Evolutionary conservation across 92 coral and sea anemone species (phyloP).

Genomic region (Epizoanthus scotinus): DNA sequence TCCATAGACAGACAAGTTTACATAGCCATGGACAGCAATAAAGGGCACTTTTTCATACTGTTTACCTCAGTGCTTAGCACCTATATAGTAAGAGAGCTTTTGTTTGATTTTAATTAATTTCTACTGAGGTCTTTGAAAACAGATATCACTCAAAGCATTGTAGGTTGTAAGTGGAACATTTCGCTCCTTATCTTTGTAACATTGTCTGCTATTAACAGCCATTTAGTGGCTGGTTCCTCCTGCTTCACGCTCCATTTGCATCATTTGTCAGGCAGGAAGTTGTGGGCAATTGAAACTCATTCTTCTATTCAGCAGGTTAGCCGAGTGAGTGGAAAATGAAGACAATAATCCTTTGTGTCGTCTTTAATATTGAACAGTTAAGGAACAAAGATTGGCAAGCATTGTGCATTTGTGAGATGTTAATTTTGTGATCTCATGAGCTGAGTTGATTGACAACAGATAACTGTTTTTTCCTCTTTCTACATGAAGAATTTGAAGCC

Average conservation of each 20-base stretch:
- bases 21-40: not conserved
- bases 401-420: constrained; percentile 3
- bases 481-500: not conserved
- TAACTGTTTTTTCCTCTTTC: not conserved
- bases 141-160: not conserved
- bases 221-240: constrained; percentile 1
- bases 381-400: not conserved
- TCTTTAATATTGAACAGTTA: constrained; percentile 14
- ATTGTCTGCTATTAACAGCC: not conserved
- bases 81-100: not conserved
- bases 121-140: not conserved
- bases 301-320: not conserved
- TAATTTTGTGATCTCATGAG: constrained; percentile 5
- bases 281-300: not conserved
- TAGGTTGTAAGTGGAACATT: not conserved
- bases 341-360: constrained; percentile 6
- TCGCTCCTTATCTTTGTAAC: not conserved
- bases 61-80: not conserved
- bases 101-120: constrained; percentile 6
- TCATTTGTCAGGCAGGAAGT: not conserved
- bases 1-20: not conserved
- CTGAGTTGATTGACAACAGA: not conserved
- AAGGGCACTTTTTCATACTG: not conserved
- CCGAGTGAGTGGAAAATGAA: not conserved
- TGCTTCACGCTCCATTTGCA: not conserved